A percentile compares a stretch with the other conserved stretches of the same genome.
These are phyloP conservation scores for Leptinotarsa lineolata DNA, from an alignment of 1,140 invertebrate genomes.

Conservation along the genomic window DNA sequence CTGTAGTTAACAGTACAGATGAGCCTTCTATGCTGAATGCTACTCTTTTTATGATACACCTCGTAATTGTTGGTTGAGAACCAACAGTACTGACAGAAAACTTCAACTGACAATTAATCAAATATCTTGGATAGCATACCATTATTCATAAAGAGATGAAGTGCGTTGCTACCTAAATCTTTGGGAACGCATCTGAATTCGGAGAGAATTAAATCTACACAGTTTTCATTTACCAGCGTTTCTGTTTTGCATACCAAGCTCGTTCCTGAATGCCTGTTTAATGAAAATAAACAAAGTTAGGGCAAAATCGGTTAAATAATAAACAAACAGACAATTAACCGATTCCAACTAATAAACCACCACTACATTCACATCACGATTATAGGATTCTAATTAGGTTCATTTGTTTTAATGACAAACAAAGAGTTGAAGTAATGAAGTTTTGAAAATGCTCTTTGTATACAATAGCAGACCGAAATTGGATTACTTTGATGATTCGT, in stretches of 20 bases:
- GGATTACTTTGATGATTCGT: background rate
- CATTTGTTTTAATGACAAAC: background rate
- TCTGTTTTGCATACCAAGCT: background rate
- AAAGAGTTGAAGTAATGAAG: background rate
- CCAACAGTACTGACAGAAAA: no score
- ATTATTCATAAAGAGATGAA: no score
- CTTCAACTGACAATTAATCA: no score
- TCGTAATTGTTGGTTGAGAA: no score
- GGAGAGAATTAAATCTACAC: background rate
- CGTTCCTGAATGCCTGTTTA: background rate
- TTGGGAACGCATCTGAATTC: background rate
- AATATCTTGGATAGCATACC: no score
- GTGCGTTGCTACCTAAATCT: no score
- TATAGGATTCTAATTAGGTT: background rate
- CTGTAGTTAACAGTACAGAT: no score
- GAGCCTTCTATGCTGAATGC: no score
- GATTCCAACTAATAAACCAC: slow-evolving; percentile 1
- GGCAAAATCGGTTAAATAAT: background rate
- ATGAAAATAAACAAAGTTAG: background rate
- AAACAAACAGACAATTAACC: background rate
- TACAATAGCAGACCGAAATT: background rate
- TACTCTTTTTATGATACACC: no score
- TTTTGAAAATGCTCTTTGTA: background rate
- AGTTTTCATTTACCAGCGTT: background rate
- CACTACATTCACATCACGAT: background rate